Evolutionary conservation across 2,113 vertebrate species (phyloP).

Genomic region (Thunnus thynnus): DNA sequence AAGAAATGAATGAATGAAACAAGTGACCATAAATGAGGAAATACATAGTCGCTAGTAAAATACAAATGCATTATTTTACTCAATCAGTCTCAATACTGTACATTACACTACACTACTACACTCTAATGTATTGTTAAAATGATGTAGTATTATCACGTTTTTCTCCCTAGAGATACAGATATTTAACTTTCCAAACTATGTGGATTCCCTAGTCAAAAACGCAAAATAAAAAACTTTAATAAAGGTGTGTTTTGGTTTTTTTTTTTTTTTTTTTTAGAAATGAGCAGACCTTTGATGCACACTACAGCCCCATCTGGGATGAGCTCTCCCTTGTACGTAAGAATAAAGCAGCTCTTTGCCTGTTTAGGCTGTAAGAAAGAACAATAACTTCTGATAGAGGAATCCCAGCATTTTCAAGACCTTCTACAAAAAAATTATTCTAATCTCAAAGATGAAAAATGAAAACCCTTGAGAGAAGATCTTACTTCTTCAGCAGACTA

Average conservation of each 20-base stretch:
- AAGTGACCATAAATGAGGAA: slow-evolving; percentile 6
- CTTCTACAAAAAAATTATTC: slow-evolving; percentile 16
- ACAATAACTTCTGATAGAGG: slow-evolving; percentile 30
- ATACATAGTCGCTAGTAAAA: slow-evolving; percentile 16
- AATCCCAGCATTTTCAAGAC: slow-evolving; percentile 21
- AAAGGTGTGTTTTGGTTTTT: neutral
- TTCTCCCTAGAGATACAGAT: slow-evolving; percentile 14
- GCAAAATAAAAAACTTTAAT: slow-evolving; percentile 10
- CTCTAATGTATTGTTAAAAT: slow-evolving; percentile 38
- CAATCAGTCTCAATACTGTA: slow-evolving; percentile 3
- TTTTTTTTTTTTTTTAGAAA: neutral
- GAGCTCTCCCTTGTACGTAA: slow-evolving; percentile 29
- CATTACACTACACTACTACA: neutral
- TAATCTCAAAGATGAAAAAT: slow-evolving; percentile 50
- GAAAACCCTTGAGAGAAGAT: slow-evolving; percentile 44
- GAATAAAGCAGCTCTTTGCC: slow-evolving; percentile 46
- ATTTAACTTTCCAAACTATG: neutral
- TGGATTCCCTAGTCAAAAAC: slow-evolving; percentile 28
- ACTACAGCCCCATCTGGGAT: slow-evolving; percentile 39
- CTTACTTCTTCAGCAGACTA: slow-evolving; percentile 29
- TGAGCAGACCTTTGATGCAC: slow-evolving; percentile 50
- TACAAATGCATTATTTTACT: neutral
- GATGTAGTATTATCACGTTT: neutral
- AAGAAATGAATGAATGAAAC: slow-evolving; percentile 20
- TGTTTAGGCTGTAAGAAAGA: slow-evolving; percentile 24